Conservation (phyloP, 2,888 invertebrate genomes). For the Uropetala carovei region DNA sequence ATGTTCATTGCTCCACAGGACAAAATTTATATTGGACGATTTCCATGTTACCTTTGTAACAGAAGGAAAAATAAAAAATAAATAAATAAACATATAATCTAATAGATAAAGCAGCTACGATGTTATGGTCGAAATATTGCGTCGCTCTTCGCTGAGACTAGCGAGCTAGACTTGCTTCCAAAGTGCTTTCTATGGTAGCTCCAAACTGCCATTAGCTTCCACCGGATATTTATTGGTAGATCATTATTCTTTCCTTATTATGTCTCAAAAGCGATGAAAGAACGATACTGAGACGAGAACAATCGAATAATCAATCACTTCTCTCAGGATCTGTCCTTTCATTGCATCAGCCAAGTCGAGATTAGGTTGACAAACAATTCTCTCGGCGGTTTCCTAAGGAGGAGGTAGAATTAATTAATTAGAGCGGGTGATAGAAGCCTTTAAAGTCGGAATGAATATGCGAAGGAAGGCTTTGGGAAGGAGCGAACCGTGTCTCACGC, state of each 20-base stretch:
- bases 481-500: neutral
- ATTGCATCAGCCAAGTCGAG: neutral
- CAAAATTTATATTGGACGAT: too few relatives aligned
- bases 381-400: neutral
- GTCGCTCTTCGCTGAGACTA: too few relatives aligned
- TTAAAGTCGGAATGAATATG: neutral
- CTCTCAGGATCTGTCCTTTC: neutral
- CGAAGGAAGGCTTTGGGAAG: neutral
- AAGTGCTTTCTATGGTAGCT: neutral
- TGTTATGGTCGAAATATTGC: too few relatives aligned
- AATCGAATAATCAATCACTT: conserved; percentile 5
- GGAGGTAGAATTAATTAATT: neutral
- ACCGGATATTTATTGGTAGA: neutral
- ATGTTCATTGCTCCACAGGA: too few relatives aligned
- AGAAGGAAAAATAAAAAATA: too few relatives aligned
- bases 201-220: neutral
- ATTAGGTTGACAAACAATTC: conserved; percentile 13
- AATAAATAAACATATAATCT: too few relatives aligned
- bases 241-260: neutral
- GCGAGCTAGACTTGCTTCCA: too few relatives aligned
- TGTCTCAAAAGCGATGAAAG: neutral
- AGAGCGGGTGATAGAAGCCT: neutral
- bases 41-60: too few relatives aligned
- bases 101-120: too few relatives aligned
- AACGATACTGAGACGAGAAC: neutral